Conservation (phyloP, 2,797 vertebrate species). For the Limnodromus scolopaceus region DNA sequence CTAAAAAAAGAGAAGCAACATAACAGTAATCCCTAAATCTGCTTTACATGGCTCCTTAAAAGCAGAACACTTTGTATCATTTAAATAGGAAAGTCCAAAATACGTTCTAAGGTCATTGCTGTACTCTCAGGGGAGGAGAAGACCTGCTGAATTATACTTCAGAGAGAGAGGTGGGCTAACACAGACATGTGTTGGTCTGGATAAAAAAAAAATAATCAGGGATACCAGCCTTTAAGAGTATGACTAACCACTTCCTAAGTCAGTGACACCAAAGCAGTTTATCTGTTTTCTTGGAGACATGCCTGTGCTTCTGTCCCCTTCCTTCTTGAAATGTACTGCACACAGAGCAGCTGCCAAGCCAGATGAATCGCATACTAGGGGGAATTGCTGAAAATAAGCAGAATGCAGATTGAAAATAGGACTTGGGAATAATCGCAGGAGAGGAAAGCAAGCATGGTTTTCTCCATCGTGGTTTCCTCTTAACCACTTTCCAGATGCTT, state of each 20-base stretch:
- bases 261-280: constrained; percentile 47
- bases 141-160: neutral
- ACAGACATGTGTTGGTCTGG: neutral
- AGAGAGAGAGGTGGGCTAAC: neutral
- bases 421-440: neutral
- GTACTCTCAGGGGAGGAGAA: neutral
- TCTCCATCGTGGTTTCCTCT: neutral
- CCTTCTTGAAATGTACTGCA: constrained; percentile 33
- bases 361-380: neutral
- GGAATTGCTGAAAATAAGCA: constrained; percentile 41
- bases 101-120: neutral
- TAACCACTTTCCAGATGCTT: neutral
- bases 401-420: constrained; percentile 4
- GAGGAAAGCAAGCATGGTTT: neutral
- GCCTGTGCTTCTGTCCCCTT: constrained; percentile 38
- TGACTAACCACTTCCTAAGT: constrained; percentile 34
- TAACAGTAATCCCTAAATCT: constrained; percentile 58
- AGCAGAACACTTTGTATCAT: neutral
- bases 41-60: constrained; percentile 31
- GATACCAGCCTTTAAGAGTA: neutral
- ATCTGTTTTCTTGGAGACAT: constrained; percentile 61
- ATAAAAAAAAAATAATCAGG: neutral
- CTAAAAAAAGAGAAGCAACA: constrained; percentile 46
- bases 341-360: constrained; percentile 25
- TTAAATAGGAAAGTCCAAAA: neutral